These are phyloP conservation scores for Brienomyrus brachyistius DNA, from an alignment of 2,113 vertebrate genomes.

Conservation along the genomic window DNA sequence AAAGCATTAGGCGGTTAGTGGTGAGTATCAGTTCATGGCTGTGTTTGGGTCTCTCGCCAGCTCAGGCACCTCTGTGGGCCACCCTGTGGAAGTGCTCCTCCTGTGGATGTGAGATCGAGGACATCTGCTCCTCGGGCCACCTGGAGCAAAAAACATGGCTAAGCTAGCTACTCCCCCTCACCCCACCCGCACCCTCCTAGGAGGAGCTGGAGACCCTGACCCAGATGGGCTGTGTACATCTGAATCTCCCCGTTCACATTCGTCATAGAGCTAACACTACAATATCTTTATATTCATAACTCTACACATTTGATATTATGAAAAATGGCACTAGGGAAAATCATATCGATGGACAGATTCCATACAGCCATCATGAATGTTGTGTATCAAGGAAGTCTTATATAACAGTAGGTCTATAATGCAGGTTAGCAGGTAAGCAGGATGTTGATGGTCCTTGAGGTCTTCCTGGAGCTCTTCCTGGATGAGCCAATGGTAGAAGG, in stretches of 20 bases:
- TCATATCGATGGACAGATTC: neutral
- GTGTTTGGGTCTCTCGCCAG: neutral
- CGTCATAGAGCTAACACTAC: neutral
- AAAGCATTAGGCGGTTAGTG: neutral
- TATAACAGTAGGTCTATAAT: neutral
- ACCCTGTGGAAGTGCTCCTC: neutral
- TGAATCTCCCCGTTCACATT: neutral
- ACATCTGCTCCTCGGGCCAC: neutral
- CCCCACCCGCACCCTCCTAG: neutral
- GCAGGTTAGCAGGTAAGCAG: neutral
- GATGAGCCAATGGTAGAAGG: neutral
- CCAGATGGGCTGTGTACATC: neutral
- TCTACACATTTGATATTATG: neutral
- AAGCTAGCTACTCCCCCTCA: neutral
- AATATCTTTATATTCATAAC: neutral
- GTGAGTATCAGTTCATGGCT: neutral
- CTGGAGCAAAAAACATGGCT: neutral
- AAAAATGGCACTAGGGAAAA: neutral
- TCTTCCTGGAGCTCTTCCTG: neutral
- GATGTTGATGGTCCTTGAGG: neutral
- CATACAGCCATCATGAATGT: neutral
- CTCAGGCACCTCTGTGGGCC: neutral
- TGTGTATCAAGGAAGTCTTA: neutral
- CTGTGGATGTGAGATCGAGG: neutral
- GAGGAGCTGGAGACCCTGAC: neutral